A percentile compares a stretch with the other conserved stretches of the same genome.
phyloP scores from a whole-genome alignment of 2,797 vertebrate species.

The Rallus crepitans region DNA sequence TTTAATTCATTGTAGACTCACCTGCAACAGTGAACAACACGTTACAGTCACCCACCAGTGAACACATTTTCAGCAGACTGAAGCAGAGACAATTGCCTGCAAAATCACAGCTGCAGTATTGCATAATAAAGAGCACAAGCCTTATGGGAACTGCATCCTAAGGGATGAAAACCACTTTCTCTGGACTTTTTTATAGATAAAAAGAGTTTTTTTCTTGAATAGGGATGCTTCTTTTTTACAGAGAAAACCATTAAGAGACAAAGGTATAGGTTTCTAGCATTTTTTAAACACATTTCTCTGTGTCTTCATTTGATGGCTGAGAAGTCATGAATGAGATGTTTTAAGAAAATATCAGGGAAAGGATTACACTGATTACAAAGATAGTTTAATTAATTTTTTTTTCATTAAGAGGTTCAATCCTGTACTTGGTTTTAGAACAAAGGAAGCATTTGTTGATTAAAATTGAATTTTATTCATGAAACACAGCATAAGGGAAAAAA shows the following conservation, averaged over 20 bases:
- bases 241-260: not conserved
- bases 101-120: not conserved
- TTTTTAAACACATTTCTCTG: not conserved
- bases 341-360: not conserved
- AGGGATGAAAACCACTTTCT: not conserved
- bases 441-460: not conserved
- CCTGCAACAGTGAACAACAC: not conserved
- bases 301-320: not conserved
- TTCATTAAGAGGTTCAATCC: not conserved
- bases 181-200: not conserved
- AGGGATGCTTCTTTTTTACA: not conserved
- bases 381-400: not conserved
- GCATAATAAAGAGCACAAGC: not conserved
- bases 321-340: not conserved
- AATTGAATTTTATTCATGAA: not conserved
- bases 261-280: not conserved
- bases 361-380: not conserved
- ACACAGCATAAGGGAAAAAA: not conserved
- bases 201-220: not conserved
- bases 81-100: not conserved
- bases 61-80: rapidly evolving
- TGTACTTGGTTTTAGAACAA: not conserved
- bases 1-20: not conserved
- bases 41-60: not conserved
- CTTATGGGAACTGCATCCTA: not conserved